A percentile compares a stretch with the other conserved stretches of the same genome.
Evolutionary conservation across 2,113 vertebrate species (phyloP).

Genomic region (Promerops cafer): DNA sequence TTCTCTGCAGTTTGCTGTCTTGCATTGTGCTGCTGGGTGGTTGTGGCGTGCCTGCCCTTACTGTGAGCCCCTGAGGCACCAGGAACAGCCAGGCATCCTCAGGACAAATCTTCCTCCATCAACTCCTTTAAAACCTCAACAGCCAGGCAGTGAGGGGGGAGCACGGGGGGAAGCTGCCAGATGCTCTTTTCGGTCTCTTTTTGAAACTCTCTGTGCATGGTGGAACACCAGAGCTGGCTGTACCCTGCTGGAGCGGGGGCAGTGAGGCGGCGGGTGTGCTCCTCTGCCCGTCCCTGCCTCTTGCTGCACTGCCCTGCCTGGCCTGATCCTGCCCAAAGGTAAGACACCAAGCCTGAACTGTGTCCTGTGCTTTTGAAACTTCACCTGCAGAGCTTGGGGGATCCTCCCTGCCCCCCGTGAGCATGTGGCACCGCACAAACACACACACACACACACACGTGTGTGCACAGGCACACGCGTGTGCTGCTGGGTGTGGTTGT

Average conservation of each 20-base stretch:
- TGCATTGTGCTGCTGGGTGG: background rate
- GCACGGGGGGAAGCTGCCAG: conserved; percentile 50
- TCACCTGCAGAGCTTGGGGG: background rate
- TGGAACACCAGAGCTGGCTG: conserved; percentile 53
- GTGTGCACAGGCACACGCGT: background rate
- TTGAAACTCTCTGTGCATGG: conserved; percentile 66
- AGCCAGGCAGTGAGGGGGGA: background rate
- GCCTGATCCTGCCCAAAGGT: background rate
- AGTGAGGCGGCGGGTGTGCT: background rate
- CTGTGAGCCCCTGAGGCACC: background rate
- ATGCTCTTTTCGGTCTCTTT: conserved; percentile 69
- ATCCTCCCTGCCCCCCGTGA: fast-evolving
- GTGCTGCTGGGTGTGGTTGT: background rate
- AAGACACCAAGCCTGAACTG: background rate
- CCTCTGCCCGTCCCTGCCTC: background rate
- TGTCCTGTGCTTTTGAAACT: background rate
- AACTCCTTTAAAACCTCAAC: conserved; percentile 58
- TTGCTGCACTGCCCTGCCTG: background rate
- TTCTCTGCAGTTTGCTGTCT: background rate
- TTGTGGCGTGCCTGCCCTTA: background rate
- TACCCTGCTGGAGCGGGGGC: background rate
- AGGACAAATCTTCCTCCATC: conserved; percentile 45
- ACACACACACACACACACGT: background rate
- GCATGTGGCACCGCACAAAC: fast-evolving
- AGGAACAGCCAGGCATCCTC: background rate